Evolutionary conservation across 2,797 vertebrate genomes (phyloP).

Genomic region (Nasua narica): DNA sequence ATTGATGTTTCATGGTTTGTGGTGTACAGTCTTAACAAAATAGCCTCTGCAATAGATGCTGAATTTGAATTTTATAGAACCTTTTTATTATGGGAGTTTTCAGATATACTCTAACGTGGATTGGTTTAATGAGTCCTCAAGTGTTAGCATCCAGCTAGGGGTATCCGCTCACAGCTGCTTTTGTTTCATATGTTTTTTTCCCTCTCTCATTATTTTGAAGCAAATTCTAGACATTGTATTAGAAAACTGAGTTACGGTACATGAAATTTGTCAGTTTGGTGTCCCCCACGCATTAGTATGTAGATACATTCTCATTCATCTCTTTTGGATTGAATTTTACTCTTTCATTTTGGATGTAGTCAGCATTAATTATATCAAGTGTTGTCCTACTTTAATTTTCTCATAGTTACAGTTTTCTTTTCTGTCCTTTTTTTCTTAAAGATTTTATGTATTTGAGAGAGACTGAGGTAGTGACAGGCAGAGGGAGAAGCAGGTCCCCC

Average conservation of each 20-base stretch:
- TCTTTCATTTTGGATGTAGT: not conserved
- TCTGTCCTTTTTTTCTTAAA: not conserved
- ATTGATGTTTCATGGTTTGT: constrained; percentile 4
- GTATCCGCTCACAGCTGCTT: not conserved
- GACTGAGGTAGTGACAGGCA: not conserved
- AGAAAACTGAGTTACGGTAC: not conserved
- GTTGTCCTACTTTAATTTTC: constrained; percentile 3
- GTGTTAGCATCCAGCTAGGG: not conserved
- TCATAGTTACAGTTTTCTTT: not conserved
- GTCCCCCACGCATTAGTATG: not conserved
- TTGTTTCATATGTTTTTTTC: not conserved
- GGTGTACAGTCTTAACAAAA: not conserved
- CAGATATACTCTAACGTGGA: not conserved
- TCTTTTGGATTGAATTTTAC: not conserved
- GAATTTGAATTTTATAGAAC: not conserved
- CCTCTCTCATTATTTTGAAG: not conserved
- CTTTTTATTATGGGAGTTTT: not conserved
- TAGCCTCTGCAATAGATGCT: not conserved
- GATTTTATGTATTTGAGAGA: not conserved
- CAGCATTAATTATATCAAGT: not conserved
- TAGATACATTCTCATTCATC: not conserved
- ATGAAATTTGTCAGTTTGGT: not conserved
- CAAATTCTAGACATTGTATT: not conserved
- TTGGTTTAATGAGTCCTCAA: not conserved
- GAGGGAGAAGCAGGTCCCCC: not conserved